These are phyloP conservation scores for Falco naumanni DNA, from an alignment of 2,797 vertebrate species.

Conservation along the genomic window DNA sequence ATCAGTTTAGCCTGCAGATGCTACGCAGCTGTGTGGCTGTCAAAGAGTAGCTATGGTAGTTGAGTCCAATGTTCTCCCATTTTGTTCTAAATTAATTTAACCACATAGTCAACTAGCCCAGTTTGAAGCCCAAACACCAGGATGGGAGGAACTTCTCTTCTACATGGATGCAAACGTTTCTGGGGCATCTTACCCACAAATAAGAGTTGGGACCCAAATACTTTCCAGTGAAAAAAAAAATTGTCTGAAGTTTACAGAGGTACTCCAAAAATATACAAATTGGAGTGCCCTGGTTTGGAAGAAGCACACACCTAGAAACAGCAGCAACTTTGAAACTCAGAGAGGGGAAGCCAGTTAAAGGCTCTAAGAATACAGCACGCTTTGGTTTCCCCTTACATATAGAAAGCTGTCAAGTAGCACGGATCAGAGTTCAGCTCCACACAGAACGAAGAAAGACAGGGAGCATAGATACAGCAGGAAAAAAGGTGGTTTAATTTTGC, in stretches of 20 bases:
- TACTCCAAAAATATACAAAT: background rate
- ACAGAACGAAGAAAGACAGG: background rate
- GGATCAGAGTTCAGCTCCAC: background rate
- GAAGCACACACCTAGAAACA: background rate
- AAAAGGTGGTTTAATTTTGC: background rate
- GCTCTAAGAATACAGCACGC: background rate
- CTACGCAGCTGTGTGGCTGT: background rate
- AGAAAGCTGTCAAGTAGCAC: background rate
- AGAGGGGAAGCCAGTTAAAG: background rate
- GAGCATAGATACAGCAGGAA: background rate
- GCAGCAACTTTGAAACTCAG: background rate
- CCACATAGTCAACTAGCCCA: background rate
- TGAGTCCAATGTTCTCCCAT: background rate
- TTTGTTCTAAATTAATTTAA: background rate
- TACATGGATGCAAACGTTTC: background rate
- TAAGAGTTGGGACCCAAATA: background rate
- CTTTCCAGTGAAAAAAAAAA: background rate
- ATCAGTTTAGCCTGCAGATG: background rate
- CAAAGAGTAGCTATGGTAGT: background rate
- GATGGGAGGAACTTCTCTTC: background rate
- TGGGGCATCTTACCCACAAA: background rate
- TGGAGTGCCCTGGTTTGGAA: background rate
- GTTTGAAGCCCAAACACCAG: background rate
- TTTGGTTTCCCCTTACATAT: background rate
- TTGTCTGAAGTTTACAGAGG: background rate